A percentile compares a stretch with the other conserved stretches of the same genome.
Evolutionary conservation across 2,888 invertebrate species (phyloP).

Genomic region (Sminthurides aquaticus): DNA sequence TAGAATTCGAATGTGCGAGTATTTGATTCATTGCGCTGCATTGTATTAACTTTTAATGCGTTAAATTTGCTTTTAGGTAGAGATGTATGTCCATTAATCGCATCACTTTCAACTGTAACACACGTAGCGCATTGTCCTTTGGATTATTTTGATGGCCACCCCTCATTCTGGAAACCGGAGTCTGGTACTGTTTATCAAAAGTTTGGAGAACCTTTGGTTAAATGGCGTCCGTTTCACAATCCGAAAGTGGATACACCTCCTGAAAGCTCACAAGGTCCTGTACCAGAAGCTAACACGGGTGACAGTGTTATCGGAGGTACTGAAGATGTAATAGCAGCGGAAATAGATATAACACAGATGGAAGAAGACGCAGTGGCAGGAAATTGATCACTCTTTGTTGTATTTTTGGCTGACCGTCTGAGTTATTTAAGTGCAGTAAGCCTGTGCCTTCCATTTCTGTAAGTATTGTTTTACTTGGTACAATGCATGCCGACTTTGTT

Average conservation of each 20-base stretch:
- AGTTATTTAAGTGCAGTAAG: too few relatives aligned
- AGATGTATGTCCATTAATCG: not conserved
- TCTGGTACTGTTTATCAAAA: conserved; percentile 9
- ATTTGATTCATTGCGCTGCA: too few relatives aligned
- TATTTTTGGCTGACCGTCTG: too few relatives aligned
- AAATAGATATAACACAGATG: not conserved
- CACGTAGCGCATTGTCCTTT: conserved; percentile 13
- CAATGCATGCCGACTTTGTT: too few relatives aligned
- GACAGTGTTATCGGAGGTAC: too few relatives aligned
- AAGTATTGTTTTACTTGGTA: too few relatives aligned
- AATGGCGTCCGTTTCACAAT: conserved; percentile 5
- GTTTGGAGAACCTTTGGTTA: conserved; percentile 12
- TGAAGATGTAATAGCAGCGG: not conserved
- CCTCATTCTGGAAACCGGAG: conserved; percentile 11
- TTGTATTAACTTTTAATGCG: too few relatives aligned
- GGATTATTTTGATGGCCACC: conserved; percentile 19
- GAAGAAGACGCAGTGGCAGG: not conserved
- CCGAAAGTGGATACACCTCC: not conserved
- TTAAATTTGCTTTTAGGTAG: too few relatives aligned
- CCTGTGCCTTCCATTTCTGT: too few relatives aligned
- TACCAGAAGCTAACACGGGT: not conserved
- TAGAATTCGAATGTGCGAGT: too few relatives aligned
- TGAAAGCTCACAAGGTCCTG: too few relatives aligned
- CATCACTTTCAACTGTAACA: not conserved
- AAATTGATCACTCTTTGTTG: too few relatives aligned